Evolutionary conservation across 2,888 invertebrate genomes (phyloP).

Genomic region (Thecophora atra): DNA sequence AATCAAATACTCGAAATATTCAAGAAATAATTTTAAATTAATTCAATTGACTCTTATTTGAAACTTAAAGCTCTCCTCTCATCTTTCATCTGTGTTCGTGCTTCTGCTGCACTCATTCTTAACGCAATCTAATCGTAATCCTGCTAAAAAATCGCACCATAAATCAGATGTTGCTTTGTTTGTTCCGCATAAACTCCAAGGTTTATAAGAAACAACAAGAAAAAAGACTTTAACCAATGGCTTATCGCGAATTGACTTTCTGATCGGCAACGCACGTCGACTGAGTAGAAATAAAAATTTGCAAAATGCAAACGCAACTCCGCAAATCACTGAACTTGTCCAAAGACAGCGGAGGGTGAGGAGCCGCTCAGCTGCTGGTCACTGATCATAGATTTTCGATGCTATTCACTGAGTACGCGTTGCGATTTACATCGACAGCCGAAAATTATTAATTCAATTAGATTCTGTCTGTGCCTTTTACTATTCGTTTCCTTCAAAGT

Average conservation of each 20-base stretch:
- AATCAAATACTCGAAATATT: no score
- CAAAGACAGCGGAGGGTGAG: no score
- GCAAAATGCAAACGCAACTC: not conserved
- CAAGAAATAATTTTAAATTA: no score
- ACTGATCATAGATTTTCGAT: not conserved
- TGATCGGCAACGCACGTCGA: not conserved
- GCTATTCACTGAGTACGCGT: not conserved
- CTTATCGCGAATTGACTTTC: slow-evolving; percentile 10
- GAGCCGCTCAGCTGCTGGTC: no score
- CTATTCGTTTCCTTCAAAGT: not conserved
- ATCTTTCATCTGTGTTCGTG: no score
- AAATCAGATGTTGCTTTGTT: not conserved
- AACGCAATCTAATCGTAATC: not conserved
- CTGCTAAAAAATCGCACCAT: not conserved
- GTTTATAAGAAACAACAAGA: not conserved
- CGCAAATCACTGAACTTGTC: not conserved
- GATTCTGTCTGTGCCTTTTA: not conserved
- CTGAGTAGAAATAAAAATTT: not conserved
- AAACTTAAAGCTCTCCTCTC: no score
- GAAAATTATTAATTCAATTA: not conserved
- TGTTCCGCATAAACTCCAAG: not conserved
- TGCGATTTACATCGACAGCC: not conserved
- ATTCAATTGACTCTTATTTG: no score
- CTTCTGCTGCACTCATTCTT: not conserved
- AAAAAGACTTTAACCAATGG: not conserved